These are phyloP conservation scores for Ceraclea dissimilis DNA, from an alignment of 2,888 invertebrate genomes.

Conservation along the genomic window DNA sequence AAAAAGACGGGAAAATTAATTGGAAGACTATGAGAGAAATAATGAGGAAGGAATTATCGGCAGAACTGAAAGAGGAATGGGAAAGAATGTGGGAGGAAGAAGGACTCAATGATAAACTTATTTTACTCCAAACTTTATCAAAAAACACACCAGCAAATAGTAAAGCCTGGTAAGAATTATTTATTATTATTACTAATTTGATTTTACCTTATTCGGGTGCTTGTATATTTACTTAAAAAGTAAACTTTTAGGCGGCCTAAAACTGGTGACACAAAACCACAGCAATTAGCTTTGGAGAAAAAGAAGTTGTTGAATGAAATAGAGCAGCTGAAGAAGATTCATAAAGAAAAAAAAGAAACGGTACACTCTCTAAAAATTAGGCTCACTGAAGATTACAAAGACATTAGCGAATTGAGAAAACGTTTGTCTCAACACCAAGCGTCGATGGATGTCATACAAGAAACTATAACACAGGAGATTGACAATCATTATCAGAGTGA, in stretches of 20 bases:
- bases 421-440: background rate
- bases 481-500: background rate
- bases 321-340: constrained; percentile 1
- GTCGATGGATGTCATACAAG: background rate
- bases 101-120: constrained; percentile 35
- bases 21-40: constrained; percentile 44
- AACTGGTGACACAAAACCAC: constrained; percentile 37
- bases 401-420: constrained; percentile 3
- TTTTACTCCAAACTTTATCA: constrained; percentile 8
- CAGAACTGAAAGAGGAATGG: constrained; percentile 41
- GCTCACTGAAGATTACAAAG: constrained; percentile 7
- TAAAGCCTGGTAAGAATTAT: constrained; percentile 10
- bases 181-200: too few relatives aligned
- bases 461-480: background rate
- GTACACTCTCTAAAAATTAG: constrained; percentile 7
- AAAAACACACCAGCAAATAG: constrained; percentile 1
- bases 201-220: too few relatives aligned
- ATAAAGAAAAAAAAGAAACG: constrained; percentile 7
- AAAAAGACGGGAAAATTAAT: constrained; percentile 40
- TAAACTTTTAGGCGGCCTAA: constrained; percentile 8
- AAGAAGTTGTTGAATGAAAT: constrained; percentile 9
- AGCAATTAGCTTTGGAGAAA: constrained; percentile 38
- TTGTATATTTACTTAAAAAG: background rate
- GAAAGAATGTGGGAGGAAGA: constrained; percentile 44
- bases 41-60: constrained; percentile 39